Conservation (phyloP, 2,113 vertebrate genomes). For the Stigmatopora argus region DNA sequence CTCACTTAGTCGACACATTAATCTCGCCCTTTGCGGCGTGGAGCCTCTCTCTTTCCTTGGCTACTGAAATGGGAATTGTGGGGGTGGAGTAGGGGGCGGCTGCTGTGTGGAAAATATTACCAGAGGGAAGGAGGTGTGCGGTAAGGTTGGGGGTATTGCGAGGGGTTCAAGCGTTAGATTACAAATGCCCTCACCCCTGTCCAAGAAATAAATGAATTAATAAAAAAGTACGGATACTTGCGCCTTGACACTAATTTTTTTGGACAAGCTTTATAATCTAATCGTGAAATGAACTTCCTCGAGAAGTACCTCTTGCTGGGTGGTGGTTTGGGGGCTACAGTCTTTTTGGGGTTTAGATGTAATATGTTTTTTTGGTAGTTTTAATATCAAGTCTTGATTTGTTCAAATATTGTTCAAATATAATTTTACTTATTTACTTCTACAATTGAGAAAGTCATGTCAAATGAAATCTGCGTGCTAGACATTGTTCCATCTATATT, state of each 20-base stretch:
- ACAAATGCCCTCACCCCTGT: conserved; percentile 59
- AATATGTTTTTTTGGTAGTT: too few relatives aligned
- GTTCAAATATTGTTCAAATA: too few relatives aligned
- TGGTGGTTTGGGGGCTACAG: conserved; percentile 25
- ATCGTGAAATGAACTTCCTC: conserved; percentile 66
- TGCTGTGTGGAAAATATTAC: conserved; percentile 35
- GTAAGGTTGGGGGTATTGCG: conserved; percentile 26
- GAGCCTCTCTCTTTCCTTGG: conserved; percentile 25
- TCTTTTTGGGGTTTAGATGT: neutral
- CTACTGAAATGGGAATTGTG: conserved; percentile 53
- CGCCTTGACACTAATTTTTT: conserved; percentile 69
- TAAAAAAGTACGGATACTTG: conserved; percentile 58
- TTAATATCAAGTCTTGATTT: too few relatives aligned
- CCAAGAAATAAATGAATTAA: conserved; percentile 28
- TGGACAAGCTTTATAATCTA: conserved; percentile 71
- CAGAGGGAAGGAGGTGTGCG: conserved; percentile 6
- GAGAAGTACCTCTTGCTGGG: conserved; percentile 46
- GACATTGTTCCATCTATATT: neutral
- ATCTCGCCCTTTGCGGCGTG: conserved; percentile 44
- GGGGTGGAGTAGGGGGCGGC: neutral
- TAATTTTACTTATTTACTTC: too few relatives aligned
- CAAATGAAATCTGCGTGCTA: neutral
- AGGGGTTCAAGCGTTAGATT: conserved; percentile 58
- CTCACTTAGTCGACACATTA: conserved; percentile 62
- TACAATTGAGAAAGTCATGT: too few relatives aligned